Evolutionary conservation across 2,888 invertebrate species (phyloP), one percentile per base, ranked within the genome.

Genomic region (Drosophila monieri): DNA sequence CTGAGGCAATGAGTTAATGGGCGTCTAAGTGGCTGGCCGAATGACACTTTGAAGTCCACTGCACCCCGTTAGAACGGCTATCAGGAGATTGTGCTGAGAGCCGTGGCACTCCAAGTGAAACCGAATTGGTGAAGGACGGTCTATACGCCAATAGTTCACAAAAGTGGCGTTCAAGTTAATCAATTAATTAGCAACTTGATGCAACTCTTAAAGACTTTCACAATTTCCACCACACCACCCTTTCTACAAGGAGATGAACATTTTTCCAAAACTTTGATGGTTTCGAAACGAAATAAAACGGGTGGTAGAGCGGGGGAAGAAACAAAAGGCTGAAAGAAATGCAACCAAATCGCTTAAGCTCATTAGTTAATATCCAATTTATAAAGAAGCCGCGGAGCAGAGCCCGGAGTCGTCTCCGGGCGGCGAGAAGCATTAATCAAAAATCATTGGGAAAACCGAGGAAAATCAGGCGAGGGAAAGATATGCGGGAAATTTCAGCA

Each of bases 331-430:
- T 18, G 54, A 15, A 12, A 47, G 10, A 70, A 60, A 65, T 69
- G 76, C 58, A 43, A 64, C 61, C 47, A 62, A 87, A 87, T 80
- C 81, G 62, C 76, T 80, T 81, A 81, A 81, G 87, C 81, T 87
- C 81, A 81, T 81, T 83, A 83, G 88, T 85, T 83, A 87, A 83
- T 83, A 83, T 83, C 88, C 81, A 83, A 87, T 83, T 83, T 83
- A 87, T 87, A 83, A 67, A 74, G 66, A 57, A 62, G 51, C 30
- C 43, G 53, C 59, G 57, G 60, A 48, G 35, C 39, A 39, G 32
- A 61, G 46, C 23, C 54, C 39, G 66, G 66, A 74, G 64, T 62
- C 57, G 62, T 37, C 12, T 51, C 49, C 15, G 44, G 47, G 55
- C 44, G 21, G 54, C 54, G 30, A 56, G 14, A 58, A 65, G 69